Conservation (phyloP, 2,888 invertebrate species). For the Nematopogon swammerdamellus region DNA sequence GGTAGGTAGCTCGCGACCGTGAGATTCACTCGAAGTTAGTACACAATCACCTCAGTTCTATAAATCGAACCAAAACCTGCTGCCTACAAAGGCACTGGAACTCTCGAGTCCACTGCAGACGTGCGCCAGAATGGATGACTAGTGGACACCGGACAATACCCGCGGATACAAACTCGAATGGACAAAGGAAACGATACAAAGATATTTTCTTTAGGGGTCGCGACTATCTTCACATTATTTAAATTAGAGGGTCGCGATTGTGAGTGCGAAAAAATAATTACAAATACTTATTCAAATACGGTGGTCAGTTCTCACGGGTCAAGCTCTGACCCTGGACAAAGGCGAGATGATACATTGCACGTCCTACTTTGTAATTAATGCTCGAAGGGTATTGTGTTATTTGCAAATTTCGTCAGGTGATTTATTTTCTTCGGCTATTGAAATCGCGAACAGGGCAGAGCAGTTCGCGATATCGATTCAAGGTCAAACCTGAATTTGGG, state of each 20-base stretch:
- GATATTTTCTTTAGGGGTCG: slow-evolving; percentile 42
- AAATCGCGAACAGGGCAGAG: neutral
- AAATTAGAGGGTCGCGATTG: slow-evolving; percentile 49
- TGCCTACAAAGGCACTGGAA: too few species aligned
- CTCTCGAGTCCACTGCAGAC: slow-evolving; percentile 9
- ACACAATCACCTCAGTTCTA: too few species aligned
- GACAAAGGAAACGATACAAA: slow-evolving; percentile 21
- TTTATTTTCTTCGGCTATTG: neutral
- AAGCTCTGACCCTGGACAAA: slow-evolving; percentile 44
- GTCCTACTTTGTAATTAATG: slow-evolving; percentile 52
- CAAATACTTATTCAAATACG: slow-evolving; percentile 20
- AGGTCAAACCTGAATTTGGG: neutral
- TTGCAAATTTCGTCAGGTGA: neutral
- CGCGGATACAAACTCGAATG: slow-evolving; percentile 18
- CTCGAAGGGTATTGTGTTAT: neutral
- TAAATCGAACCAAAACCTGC: too few species aligned
- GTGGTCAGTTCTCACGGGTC: slow-evolving; percentile 49
- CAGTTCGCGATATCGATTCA: neutral
- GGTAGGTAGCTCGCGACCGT: too few species aligned
- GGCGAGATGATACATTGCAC: slow-evolving; percentile 29
- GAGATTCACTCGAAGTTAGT: too few species aligned
- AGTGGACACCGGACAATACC: slow-evolving; percentile 33
- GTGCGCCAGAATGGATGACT: slow-evolving; percentile 41
- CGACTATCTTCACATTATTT: slow-evolving; percentile 49
- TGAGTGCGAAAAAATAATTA: slow-evolving; percentile 28